phyloP scores from a whole-genome alignment of 64 coral and sea anemone genomes.

The Montipora cactus region DNA sequence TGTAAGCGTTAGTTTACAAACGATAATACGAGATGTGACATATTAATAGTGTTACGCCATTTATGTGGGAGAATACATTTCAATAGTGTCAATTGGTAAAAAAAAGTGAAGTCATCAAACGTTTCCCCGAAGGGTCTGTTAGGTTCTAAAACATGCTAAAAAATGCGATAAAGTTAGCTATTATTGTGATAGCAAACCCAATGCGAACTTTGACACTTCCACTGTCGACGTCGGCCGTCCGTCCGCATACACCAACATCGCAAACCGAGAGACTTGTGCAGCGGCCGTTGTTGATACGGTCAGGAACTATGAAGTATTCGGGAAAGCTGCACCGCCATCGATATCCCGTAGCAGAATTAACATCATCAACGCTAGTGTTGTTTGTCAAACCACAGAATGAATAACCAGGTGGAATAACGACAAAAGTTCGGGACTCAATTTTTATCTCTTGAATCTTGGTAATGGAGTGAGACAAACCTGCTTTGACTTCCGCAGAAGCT shows the following conservation, averaged over 20 bases:
- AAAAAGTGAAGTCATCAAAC: too few species aligned
- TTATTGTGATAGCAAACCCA: background rate
- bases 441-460: conserved; percentile 5
- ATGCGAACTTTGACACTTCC: background rate
- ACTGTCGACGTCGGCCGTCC: background rate
- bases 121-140: too few species aligned
- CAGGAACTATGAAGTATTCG: conserved; percentile 1
- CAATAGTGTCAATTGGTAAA: too few species aligned
- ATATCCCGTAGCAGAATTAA: conserved; percentile 7
- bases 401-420: conserved; percentile 49
- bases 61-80: too few species aligned
- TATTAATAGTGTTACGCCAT: too few species aligned
- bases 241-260: conserved; percentile 48
- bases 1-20: too few species aligned
- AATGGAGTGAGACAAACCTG: conserved; percentile 24
- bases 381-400: conserved; percentile 53
- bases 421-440: conserved; percentile 4
- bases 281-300: conserved; percentile 2
- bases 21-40: too few species aligned
- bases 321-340: conserved; percentile 45
- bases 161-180: background rate
- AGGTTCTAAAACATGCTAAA: background rate
- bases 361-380: conserved; percentile 24
- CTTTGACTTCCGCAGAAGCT: conserved; percentile 37
- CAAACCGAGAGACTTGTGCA: conserved; percentile 40